Conservation (phyloP, 2,888 invertebrate genomes). For the Glaucopsyche alexis region DNA sequence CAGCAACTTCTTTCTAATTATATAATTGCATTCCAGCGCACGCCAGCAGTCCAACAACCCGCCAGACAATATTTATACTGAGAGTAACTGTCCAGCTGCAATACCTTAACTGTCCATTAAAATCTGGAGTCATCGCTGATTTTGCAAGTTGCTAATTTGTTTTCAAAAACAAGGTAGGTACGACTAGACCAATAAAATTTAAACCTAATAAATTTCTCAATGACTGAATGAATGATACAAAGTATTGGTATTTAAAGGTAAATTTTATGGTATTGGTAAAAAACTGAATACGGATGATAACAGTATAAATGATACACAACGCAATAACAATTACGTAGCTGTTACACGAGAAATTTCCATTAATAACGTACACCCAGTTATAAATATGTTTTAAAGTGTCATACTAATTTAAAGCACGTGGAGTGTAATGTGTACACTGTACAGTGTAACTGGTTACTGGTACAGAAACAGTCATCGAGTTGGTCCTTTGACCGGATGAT, state of each 20-base stretch:
- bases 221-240: no score
- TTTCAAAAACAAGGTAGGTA: no score
- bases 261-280: no score
- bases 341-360: neutral
- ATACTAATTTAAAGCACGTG: neutral
- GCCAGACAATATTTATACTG: neutral
- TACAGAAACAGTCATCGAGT: neutral
- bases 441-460: neutral
- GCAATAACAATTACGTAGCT: no score
- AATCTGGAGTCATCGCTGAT: neutral
- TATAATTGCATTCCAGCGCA: constrained; percentile 10
- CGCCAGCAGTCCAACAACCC: neutral
- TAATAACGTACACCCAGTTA: neutral
- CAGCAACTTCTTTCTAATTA: neutral
- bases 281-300: no score
- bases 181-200: no score
- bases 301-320: no score
- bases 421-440: neutral
- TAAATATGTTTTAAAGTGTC: neutral
- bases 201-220: no score
- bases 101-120: neutral
- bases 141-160: neutral
- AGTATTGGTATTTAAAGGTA: no score
- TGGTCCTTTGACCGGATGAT: neutral
- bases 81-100: neutral